These are phyloP conservation scores for Stichopus chloronotus DNA, from an alignment of 35 echinoderm and acorn worm genomes.

Conservation along the genomic window DNA sequence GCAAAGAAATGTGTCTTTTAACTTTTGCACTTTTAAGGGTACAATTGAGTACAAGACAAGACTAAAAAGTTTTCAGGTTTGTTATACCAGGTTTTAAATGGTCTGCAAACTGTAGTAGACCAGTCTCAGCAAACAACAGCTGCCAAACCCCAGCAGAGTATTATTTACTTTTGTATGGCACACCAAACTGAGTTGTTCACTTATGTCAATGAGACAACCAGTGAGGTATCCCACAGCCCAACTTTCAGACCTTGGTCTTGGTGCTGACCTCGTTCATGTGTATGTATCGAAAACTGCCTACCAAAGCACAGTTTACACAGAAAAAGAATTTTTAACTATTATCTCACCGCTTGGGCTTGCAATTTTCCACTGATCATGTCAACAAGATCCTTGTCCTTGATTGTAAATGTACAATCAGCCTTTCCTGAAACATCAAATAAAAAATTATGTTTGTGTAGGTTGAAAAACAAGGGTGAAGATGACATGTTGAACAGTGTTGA, in stretches of 20 bases:
- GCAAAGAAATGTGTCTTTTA: no score
- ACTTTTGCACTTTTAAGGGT: no score
- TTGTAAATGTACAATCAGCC: constrained; percentile 82
- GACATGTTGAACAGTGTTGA: not conserved
- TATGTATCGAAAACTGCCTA: no score
- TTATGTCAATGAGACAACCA: not conserved
- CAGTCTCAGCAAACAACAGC: no score
- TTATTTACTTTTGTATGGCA: not conserved
- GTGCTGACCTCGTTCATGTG: not conserved
- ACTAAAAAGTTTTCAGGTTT: no score
- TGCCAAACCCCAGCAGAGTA: not conserved
- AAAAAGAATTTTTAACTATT: not conserved
- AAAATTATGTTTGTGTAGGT: not conserved
- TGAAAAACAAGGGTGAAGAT: not conserved
- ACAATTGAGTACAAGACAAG: no score
- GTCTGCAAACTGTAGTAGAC: no score
- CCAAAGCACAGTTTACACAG: no score
- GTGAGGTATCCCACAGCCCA: not conserved
- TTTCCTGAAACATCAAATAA: constrained; percentile 61
- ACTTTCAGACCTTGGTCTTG: not conserved
- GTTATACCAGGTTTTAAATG: no score
- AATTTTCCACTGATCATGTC: constrained; percentile 81
- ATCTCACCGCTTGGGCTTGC: constrained; percentile 79
- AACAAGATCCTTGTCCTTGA: constrained; percentile 80
- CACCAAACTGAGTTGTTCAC: no score